phyloP scores from a whole-genome alignment of 2,888 invertebrate species.

The Muschampia plurimacula region DNA sequence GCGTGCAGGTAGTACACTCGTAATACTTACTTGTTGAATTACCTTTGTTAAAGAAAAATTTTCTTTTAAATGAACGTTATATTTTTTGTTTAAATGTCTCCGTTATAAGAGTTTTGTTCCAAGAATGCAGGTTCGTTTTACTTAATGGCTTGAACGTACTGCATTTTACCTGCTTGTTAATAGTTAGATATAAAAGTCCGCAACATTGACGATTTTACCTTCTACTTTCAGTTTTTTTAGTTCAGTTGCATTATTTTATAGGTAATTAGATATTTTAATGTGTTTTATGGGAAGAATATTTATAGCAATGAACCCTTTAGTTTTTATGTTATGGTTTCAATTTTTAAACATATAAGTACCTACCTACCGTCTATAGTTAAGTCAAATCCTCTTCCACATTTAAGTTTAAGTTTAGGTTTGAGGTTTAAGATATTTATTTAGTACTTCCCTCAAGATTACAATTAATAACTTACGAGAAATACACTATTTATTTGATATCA shows the following conservation, averaged over 20 bases:
- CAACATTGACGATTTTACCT: too few species aligned
- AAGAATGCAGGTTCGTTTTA: slow-evolving; percentile 29
- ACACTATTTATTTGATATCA: too few species aligned
- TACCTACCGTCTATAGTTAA: too few species aligned
- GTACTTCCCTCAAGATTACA: too few species aligned
- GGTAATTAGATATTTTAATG: background rate
- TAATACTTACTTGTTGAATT: slow-evolving; percentile 76
- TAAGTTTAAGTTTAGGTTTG: too few species aligned
- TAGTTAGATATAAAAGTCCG: slow-evolving; percentile 19
- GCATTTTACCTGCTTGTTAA: slow-evolving; percentile 26
- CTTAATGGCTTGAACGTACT: slow-evolving; percentile 11
- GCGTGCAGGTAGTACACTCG: slow-evolving; percentile 68
- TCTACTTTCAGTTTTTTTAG: background rate
- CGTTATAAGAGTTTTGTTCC: slow-evolving; percentile 21
- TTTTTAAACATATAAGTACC: too few species aligned
- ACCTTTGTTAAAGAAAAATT: slow-evolving; percentile 61
- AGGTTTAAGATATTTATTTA: too few species aligned
- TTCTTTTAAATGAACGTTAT: slow-evolving; percentile 45
- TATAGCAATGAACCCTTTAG: too few species aligned
- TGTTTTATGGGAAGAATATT: too few species aligned
- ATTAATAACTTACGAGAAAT: too few species aligned
- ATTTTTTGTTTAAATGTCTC: slow-evolving; percentile 46
- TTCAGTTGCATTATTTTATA: background rate
- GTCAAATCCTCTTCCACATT: too few species aligned
- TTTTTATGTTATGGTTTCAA: too few species aligned